Percentiles rank a stretch among this genome's conserved stretches.
These are phyloP conservation scores for Drosophila neotestacea DNA, from an alignment of 2,888 invertebrate genomes.

Conservation along the genomic window DNA sequence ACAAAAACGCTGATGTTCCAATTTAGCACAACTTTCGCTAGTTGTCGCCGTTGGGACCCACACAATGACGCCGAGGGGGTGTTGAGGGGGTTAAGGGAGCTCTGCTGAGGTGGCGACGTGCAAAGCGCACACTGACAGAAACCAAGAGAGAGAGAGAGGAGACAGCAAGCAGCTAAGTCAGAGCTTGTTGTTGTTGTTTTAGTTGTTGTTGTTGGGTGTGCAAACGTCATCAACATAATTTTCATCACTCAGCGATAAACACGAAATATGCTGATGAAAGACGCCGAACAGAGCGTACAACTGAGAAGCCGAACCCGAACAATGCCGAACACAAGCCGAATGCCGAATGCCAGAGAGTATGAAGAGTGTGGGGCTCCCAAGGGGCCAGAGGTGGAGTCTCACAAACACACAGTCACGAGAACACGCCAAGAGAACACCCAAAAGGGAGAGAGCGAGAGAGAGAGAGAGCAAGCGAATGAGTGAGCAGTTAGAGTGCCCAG, in stretches of 20 bases:
- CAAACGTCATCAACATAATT: constrained; percentile 80
- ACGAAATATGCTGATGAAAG: constrained; percentile 79
- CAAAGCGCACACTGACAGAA: constrained; percentile 43
- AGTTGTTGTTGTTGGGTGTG: constrained; percentile 37
- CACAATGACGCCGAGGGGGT: constrained; percentile 19
- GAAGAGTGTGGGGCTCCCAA: constrained; percentile 51
- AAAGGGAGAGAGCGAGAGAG: constrained; percentile 22
- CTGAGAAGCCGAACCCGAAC: constrained; percentile 12
- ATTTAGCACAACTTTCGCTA: constrained; percentile 80
- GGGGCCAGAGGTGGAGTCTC: constrained; percentile 60
- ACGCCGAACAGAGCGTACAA: constrained; percentile 64
- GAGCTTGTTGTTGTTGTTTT: constrained; percentile 1
- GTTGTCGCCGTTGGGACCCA: constrained; percentile 68
- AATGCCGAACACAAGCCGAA: not conserved
- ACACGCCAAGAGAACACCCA: constrained; percentile 16
- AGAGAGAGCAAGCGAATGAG: constrained; percentile 25
- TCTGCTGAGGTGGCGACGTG: constrained; percentile 53
- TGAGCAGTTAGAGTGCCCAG: constrained; percentile 16
- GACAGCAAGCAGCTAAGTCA: constrained; percentile 1
- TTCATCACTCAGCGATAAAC: constrained; percentile 77
- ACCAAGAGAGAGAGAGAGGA: constrained; percentile 31
- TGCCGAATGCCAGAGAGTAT: constrained; percentile 35
- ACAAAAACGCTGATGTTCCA: constrained; percentile 72
- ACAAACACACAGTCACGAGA: constrained; percentile 10
- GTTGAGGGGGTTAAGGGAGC: constrained; percentile 13